A percentile compares a stretch with the other conserved stretches of the same genome.
phyloP scores from a whole-genome alignment of 1,140 invertebrate genomes.

The Cyphomyrmex costatus region DNA sequence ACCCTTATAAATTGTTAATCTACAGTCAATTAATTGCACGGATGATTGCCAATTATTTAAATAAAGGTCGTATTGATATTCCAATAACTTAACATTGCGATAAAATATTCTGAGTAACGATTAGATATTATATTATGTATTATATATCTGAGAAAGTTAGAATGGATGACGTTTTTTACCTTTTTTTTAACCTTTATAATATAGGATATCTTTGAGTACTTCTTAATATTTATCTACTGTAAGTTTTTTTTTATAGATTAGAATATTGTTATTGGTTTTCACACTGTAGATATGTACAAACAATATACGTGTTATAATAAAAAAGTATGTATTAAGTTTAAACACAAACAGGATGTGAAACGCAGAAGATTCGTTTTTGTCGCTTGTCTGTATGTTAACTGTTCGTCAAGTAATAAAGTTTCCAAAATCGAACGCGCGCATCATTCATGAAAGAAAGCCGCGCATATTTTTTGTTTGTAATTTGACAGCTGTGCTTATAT shows the following conservation, averaged over 20 bases:
- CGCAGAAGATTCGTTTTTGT: background rate
- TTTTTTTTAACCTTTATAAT: background rate
- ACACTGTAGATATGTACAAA: background rate
- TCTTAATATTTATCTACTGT: background rate
- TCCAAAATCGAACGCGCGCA: background rate
- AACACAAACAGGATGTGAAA: background rate
- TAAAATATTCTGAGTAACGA: background rate
- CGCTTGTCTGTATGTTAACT: background rate
- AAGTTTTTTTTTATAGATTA: background rate
- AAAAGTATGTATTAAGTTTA: background rate
- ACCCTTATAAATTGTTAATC: background rate
- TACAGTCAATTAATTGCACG: background rate
- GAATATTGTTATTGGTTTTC: background rate
- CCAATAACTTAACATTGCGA: background rate
- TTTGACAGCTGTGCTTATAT: background rate
- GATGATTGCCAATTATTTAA: background rate
- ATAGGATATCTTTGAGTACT: background rate
- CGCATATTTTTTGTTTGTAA: background rate
- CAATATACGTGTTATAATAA: background rate
- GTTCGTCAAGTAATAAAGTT: background rate
- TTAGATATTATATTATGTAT: background rate
- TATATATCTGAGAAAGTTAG: background rate
- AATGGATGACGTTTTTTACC: background rate
- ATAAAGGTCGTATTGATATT: background rate
- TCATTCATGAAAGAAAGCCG: background rate